Base-by-base conservation (phyloP, 2,113 vertebrate species). In the Gallinago media region DNA sequence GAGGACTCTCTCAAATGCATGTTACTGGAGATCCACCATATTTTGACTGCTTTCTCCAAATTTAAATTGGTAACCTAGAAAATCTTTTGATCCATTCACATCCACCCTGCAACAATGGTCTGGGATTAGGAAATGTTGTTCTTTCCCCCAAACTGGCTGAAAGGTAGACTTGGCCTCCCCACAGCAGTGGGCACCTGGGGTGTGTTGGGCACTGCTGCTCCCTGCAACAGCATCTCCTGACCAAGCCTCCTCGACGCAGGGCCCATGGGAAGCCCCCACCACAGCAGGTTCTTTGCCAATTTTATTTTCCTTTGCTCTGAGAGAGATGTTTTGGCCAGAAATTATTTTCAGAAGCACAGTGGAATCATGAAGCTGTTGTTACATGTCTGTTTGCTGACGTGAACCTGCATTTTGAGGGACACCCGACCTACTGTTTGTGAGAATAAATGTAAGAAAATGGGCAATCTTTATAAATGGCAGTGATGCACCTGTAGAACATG, bases 211-310 rank as follows among this genome's bases (percentile, higher is more conserved):
- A 11, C 36, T 21, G 25, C 12, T n/a, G 58, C 12, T 78, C 22
- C 5, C 7, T 10, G 42, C 2, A 5, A 31, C 38, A 74, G 10
- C 31, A 32, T 52, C 12, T 47, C 50, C 75, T 31, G 31, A 42
- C 44, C 25, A 5, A 0, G 0, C 0, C 7, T 54, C 20, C 26
- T 25, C 11, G 3, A 3, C 1, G 34, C 6, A 10, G 22, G n/a
- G 21, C 22, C 47, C 56, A 16, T 0, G 6, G 52, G 38, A n/a
- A 40, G 38, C 44, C 32, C 19, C 0, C 25, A 20, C 7, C 20
- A 2, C 71, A 52, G 25, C 5, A 8, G 27, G 31, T 13, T 29
- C 18, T 78, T 85, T 67, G 11, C 20, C 56, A 20, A 11, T 4
- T 52, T 31, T 4, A 1, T 11, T 56, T 74, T 73, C 29, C 70